These are phyloP conservation scores for Tichodroma muraria DNA, from an alignment of 2,113 vertebrate genomes.

Conservation along the genomic window DNA sequence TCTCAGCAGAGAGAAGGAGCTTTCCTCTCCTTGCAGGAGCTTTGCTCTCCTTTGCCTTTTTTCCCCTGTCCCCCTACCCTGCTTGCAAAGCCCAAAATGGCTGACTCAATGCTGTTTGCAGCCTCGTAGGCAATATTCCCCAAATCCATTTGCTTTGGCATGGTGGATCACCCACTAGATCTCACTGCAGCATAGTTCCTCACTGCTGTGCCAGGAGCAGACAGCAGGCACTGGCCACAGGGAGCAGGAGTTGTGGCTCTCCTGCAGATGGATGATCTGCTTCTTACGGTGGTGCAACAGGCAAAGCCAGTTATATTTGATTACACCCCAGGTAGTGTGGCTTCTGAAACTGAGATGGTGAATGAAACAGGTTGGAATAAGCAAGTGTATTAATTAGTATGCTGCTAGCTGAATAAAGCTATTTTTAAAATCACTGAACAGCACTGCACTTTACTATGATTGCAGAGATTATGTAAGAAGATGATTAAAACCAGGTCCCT, in stretches of 20 bases:
- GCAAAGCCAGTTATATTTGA: background rate
- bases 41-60: background rate
- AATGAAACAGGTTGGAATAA: background rate
- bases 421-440: constrained; percentile 21
- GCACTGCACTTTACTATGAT: constrained; percentile 17
- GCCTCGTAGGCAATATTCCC: background rate
- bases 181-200: background rate
- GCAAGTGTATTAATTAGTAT: background rate
- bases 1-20: background rate
- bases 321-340: background rate
- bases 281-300: background rate
- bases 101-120: background rate
- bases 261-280: background rate
- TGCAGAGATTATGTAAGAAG: background rate
- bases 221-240: background rate
- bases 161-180: background rate
- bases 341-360: background rate
- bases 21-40: background rate
- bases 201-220: background rate
- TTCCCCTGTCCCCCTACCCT: background rate
- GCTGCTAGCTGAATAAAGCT: background rate
- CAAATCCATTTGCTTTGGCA: background rate
- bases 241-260: background rate
- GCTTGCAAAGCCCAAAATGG: background rate
- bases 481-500: constrained; percentile 21